Evolutionary conservation across 2,113 vertebrate genomes (phyloP).

Genomic region (Labeo rohita): DNA sequence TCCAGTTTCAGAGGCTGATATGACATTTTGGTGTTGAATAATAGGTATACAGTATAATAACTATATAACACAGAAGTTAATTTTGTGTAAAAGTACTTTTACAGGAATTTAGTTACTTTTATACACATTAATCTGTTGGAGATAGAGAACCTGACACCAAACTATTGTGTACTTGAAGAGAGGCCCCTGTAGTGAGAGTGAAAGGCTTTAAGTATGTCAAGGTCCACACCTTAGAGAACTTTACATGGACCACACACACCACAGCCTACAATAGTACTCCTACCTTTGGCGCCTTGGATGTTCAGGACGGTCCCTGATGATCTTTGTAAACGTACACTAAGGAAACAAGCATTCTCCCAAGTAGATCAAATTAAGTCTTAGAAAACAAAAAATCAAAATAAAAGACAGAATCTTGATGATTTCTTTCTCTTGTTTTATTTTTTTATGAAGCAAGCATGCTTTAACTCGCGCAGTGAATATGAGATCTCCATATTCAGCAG

Average conservation of each 20-base stretch:
- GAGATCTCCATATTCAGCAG: constrained; percentile 9
- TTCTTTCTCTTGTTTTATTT: not conserved
- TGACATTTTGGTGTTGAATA: not conserved
- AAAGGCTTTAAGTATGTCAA: not conserved
- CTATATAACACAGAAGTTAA: not conserved
- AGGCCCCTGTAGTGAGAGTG: not conserved
- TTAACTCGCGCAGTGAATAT: constrained; percentile 27
- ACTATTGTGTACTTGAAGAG: not conserved
- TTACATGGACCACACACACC: constrained; percentile 32
- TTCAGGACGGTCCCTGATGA: not conserved
- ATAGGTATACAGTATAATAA: not conserved
- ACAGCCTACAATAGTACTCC: not conserved
- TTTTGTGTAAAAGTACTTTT: not conserved
- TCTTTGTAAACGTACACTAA: not conserved
- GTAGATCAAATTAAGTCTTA: not conserved
- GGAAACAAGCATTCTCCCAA: not conserved
- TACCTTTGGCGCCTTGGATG: not conserved
- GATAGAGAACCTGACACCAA: not conserved
- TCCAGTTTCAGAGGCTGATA: not conserved
- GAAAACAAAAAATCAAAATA: no score
- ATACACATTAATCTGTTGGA: not conserved
- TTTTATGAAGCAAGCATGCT: not conserved
- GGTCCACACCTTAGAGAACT: not conserved
- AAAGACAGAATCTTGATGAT: not conserved
- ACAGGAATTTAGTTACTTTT: not conserved